Percentiles rank a stretch among this genome's conserved stretches.
Conservation (phyloP, 2,113 vertebrate species). For the Osmerus mordax region DNA sequence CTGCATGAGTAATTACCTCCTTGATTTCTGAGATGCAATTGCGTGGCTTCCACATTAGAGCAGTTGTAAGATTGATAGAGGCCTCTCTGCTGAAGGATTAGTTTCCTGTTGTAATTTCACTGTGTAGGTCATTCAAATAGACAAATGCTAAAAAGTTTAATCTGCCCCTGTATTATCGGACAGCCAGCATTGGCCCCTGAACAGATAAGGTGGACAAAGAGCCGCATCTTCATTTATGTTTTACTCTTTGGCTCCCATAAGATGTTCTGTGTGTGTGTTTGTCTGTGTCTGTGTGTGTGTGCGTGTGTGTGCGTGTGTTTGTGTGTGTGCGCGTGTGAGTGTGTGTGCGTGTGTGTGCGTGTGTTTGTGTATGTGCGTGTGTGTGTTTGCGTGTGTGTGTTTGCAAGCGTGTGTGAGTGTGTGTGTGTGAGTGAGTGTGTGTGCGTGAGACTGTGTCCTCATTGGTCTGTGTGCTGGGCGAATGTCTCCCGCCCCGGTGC, state of each 20-base stretch:
- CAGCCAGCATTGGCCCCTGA: conserved; percentile 67
- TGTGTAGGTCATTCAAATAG: conserved; percentile 83
- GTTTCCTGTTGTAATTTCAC: conserved; percentile 82
- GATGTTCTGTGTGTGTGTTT: conserved; percentile 4
- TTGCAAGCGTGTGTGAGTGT: conserved; percentile 11
- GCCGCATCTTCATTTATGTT: conserved; percentile 17
- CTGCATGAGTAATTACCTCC: conserved; percentile 97
- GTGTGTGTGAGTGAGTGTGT: conserved; percentile 1
- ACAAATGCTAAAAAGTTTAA: conserved; percentile 77
- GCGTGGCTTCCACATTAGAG: conserved; percentile 86
- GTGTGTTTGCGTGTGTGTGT: not conserved
- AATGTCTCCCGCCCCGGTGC: not conserved
- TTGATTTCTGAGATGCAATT: conserved; percentile 95
- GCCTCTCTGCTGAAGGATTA: conserved; percentile 81
- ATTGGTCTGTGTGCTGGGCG: not conserved
- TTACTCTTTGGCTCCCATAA: not conserved
- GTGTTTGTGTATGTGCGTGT: not conserved
- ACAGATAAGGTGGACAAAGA: conserved; percentile 10
- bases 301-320: not conserved
- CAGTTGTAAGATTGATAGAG: conserved; percentile 88
- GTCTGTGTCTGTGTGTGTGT: not conserved
- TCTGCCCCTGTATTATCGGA: conserved; percentile 68
- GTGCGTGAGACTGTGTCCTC: not conserved
- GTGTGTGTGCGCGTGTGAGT: conserved; percentile 9
- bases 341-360: not conserved